Base-by-base conservation (phyloP, 2,888 invertebrate species). In the Drosophila mimica region DNA sequence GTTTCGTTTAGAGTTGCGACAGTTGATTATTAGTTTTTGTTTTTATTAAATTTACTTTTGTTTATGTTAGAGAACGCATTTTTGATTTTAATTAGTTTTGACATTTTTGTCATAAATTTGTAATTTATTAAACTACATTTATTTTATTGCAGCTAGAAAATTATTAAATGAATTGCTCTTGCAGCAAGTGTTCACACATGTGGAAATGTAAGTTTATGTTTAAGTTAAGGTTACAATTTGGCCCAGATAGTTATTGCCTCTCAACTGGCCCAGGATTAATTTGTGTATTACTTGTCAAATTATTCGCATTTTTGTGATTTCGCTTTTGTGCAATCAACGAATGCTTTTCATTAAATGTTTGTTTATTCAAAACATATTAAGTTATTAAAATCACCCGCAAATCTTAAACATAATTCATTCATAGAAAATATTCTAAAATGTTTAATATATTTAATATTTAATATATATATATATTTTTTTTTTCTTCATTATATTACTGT, bases 211-310 rank as follows among this genome's bases (percentile, higher is more conserved):
- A 36, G n/a, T 59, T 33, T 28, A 28, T 52, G 53, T 62, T 36
- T 34, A 58, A 62, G 46, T 67, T 58, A 53, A 66, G 64, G 51
- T 58, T 65, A 20, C 28, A 30, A 38, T 60, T 60, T 59, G 49
- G 33, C 48, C 28, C 57, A 57, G 48, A 64, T 61, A 67, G 52
- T 54, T 67, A 64, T 58, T 64, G 53, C 57, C 64, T 46, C 34
- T 51, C 15, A 57, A 25, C 60, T 31, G 33, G 17, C 61, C 61
- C 53, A 59, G 34, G 43, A 76, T 70, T 61, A 60, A 79, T 79
- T 81, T 65, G 62, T 61, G 54, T 76, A 83, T 81, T 83, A 79
- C 81, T 83, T 83, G 82, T 74, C 75, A 59, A 72, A 70, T 71
- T 49, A 62, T 67, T 75, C 67, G 61, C 57, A 83, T 80, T 80